These are phyloP conservation scores for Anabacerthia variegaticeps DNA, from an alignment of 2,797 vertebrate species.

Conservation along the genomic window DNA sequence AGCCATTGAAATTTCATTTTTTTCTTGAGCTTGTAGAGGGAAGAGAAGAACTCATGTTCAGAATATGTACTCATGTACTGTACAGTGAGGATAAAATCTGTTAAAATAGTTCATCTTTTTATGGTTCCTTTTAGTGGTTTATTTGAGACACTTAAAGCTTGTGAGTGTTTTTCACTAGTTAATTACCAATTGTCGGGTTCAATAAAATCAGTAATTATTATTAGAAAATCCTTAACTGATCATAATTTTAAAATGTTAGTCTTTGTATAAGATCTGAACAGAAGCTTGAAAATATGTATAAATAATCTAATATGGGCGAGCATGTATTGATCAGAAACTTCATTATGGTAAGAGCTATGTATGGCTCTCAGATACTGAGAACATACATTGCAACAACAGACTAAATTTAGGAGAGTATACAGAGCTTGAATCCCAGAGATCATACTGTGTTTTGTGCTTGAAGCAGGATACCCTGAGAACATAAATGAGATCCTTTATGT, in stretches of 20 bases:
- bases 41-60: neutral
- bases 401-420: neutral
- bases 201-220: neutral
- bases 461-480: slow-evolving; percentile 29
- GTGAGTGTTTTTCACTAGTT: neutral
- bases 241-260: neutral
- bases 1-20: slow-evolving; percentile 32
- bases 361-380: neutral
- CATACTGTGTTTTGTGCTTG: slow-evolving; percentile 46
- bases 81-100: neutral
- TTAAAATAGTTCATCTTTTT: neutral
- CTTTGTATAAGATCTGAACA: neutral
- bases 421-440: slow-evolving; percentile 44
- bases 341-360: neutral
- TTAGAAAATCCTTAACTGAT: neutral
- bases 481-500: slow-evolving; percentile 63
- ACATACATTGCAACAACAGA: neutral
- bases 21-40: slow-evolving; percentile 1
- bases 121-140: neutral
- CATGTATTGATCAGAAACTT: neutral
- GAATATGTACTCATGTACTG: neutral
- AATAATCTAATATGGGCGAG: neutral
- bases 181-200: slow-evolving; percentile 24
- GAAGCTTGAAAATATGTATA: neutral
- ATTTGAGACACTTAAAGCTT: neutral